These are phyloP conservation scores for Asarcornis scutulata DNA, from an alignment of 2,113 vertebrate species.

Conservation along the genomic window DNA sequence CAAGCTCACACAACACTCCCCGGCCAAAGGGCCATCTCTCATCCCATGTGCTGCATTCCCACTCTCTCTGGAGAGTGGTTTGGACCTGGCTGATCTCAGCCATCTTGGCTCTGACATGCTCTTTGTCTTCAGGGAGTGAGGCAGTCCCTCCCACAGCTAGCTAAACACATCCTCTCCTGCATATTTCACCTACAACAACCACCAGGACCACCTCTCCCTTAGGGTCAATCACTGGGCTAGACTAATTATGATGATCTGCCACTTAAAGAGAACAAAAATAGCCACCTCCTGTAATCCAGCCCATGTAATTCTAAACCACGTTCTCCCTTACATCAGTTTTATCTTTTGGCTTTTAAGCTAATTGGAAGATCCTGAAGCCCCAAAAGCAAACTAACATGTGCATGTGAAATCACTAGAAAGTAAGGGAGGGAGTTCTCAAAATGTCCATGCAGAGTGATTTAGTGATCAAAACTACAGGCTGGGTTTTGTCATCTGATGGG, in stretches of 20 bases:
- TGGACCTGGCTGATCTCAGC: not conserved
- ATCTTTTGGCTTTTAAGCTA: conserved; percentile 46
- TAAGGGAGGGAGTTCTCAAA: not conserved
- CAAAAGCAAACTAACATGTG: not conserved
- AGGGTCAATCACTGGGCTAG: not conserved
- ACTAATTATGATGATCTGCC: not conserved
- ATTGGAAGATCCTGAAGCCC: not conserved
- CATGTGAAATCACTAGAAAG: not conserved
- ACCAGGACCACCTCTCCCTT: not conserved
- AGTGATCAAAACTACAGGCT: not conserved
- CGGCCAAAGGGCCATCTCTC: not conserved
- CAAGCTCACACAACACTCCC: not conserved
- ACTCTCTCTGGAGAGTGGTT: not conserved
- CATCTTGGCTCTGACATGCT: not conserved
- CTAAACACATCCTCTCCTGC: not conserved
- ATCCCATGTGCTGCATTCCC: not conserved
- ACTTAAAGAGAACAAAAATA: conserved; percentile 9
- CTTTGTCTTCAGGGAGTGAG: not conserved
- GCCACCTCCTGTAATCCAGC: conserved; percentile 5
- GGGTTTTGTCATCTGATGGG: not conserved
- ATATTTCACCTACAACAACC: not conserved
- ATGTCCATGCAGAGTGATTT: not conserved
- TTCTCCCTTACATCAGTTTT: not conserved
- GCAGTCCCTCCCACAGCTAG: not conserved
- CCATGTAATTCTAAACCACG: not conserved